Evolutionary conservation across 1,140 invertebrate genomes (phyloP).

Genomic region (Hycleus cichorii): DNA sequence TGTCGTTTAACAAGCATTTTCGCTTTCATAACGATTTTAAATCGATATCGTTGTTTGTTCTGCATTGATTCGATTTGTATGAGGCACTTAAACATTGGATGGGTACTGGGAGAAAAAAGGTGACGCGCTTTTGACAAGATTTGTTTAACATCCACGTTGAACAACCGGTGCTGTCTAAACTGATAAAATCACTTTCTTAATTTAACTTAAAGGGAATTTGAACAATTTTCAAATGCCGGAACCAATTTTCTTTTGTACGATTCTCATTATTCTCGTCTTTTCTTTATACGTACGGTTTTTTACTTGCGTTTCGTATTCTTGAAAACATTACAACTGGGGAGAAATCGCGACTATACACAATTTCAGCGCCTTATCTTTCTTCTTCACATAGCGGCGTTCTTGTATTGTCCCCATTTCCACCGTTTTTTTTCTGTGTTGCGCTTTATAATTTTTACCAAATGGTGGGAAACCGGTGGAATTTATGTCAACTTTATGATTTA

Average conservation of each 20-base stretch:
- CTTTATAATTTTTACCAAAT: slow-evolving; percentile 3
- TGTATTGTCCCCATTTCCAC: not conserved
- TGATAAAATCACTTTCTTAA: too few species aligned
- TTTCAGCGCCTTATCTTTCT: too few species aligned
- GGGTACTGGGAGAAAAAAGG: too few species aligned
- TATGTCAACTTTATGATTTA: too few species aligned
- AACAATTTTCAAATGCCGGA: not conserved
- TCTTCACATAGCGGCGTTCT: not conserved
- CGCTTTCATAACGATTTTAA: too few species aligned
- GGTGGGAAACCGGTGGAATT: not conserved
- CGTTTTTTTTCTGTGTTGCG: not conserved
- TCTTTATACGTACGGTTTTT: not conserved
- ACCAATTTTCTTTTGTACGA: slow-evolving; percentile 8
- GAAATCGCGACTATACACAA: not conserved
- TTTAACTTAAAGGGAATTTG: not conserved
- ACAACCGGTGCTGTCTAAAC: too few species aligned
- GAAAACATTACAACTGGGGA: not conserved
- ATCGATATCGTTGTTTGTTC: too few species aligned
- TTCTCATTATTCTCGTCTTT: slow-evolving; percentile 8
- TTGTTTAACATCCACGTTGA: too few species aligned
- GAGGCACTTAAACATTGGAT: too few species aligned
- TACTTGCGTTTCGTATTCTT: not conserved
- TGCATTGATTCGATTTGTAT: too few species aligned
- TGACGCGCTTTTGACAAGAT: too few species aligned
- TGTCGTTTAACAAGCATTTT: too few species aligned